These are phyloP conservation scores for Setipinna tenuifilis DNA, from an alignment of 2,797 vertebrate species.

Conservation along the genomic window DNA sequence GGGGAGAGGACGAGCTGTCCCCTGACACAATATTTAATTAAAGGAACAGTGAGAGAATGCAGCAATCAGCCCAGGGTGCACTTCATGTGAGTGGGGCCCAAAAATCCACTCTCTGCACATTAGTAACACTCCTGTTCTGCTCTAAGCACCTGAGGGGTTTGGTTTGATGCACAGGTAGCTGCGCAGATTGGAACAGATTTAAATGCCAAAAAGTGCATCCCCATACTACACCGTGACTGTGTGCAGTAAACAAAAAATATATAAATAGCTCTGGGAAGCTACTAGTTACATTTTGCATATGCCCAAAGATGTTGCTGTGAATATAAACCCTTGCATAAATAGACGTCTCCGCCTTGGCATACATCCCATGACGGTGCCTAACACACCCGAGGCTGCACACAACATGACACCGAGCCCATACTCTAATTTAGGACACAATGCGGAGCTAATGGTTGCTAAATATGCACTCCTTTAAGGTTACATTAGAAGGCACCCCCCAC, in stretches of 20 bases:
- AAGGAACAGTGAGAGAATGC: slow-evolving; percentile 43
- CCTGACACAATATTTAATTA: slow-evolving; percentile 50
- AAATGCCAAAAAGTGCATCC: neutral
- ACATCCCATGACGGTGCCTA: too few species aligned
- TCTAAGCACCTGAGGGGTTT: neutral
- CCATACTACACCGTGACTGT: neutral
- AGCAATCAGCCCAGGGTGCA: slow-evolving; percentile 31
- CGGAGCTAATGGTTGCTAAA: neutral
- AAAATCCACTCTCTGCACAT: slow-evolving; percentile 18
- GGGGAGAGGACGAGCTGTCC: slow-evolving; percentile 44
- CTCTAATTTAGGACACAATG: neutral
- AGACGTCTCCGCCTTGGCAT: too few species aligned
- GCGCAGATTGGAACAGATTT: neutral
- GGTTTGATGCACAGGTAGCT: neutral
- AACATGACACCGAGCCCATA: neutral
- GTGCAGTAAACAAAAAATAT: neutral
- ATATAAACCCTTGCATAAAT: too few species aligned
- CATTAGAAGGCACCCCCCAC: neutral
- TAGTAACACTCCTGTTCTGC: neutral
- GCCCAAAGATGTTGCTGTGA: too few species aligned
- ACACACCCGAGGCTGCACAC: too few species aligned
- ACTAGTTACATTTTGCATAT: too few species aligned
- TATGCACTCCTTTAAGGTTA: neutral
- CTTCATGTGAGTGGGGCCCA: slow-evolving; percentile 37
- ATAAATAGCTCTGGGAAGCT: neutral